Percentiles rank a stretch among this genome's conserved stretches.
Evolutionary conservation across 1,140 invertebrate genomes (phyloP).

Genomic region (Sycophaga agraensis): DNA sequence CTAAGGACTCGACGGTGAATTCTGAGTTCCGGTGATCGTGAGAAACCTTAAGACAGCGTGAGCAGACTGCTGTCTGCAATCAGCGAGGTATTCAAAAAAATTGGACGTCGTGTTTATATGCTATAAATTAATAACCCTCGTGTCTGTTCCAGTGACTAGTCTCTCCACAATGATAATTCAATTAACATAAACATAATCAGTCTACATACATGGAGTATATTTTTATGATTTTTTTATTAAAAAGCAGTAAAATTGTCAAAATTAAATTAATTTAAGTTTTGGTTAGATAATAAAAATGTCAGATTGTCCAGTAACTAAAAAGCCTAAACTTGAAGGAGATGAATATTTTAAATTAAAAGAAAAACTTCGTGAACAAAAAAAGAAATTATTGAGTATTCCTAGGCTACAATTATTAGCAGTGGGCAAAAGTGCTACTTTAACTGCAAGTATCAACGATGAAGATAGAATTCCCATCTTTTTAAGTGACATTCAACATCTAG

Average conservation of each 20-base stretch:
- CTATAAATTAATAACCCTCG: no score
- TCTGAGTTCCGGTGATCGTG: no score
- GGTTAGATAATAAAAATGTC: slow-evolving; percentile 2
- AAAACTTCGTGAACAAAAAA: slow-evolving; percentile 61
- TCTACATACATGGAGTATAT: no score
- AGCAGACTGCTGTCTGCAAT: no score
- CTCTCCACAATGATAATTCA: no score
- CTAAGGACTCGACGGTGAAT: no score
- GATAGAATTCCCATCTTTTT: slow-evolving; percentile 75
- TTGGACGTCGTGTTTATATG: no score
- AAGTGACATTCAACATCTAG: slow-evolving; percentile 78
- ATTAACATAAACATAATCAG: no score
- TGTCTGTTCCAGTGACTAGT: no score
- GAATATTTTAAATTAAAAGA: slow-evolving; percentile 61
- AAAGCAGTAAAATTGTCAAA: background rate
- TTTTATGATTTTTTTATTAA: no score
- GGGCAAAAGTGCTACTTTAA: slow-evolving; percentile 65
- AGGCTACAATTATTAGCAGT: slow-evolving; percentile 63
- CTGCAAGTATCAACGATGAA: slow-evolving; percentile 46
- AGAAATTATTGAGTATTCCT: slow-evolving; percentile 57
- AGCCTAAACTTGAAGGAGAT: slow-evolving; percentile 43
- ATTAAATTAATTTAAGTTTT: background rate
- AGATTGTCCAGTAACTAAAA: slow-evolving; percentile 1
- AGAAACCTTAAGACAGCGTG: no score
- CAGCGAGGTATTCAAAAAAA: no score